Conservation (phyloP, 2,888 invertebrate species). For the Pogonocherus hispidulus region DNA sequence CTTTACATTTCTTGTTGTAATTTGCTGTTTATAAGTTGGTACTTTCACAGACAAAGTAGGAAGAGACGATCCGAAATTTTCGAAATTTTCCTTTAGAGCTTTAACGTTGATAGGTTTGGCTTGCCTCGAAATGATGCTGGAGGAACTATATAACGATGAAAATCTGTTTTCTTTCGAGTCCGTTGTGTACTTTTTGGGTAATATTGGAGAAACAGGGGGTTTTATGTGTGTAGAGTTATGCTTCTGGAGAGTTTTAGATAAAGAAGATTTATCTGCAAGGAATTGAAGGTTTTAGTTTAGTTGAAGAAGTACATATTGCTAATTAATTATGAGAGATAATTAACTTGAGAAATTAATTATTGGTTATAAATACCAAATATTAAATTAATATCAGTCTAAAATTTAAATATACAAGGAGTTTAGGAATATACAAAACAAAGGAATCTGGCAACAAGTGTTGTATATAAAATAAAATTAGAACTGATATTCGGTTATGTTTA, state of each 20-base stretch:
- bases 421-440: too few species aligned
- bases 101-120: slow-evolving; percentile 68
- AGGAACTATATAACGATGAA: slow-evolving; percentile 31
- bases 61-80: slow-evolving; percentile 60
- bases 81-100: slow-evolving; percentile 74
- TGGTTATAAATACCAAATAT: too few species aligned
- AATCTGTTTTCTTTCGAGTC: slow-evolving; percentile 29
- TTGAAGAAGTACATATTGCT: too few species aligned
- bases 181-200: background rate
- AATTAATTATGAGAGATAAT: too few species aligned
- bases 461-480: too few species aligned
- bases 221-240: background rate
- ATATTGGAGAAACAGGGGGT: background rate
- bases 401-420: too few species aligned
- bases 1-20: slow-evolving; percentile 48
- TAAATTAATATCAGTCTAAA: too few species aligned
- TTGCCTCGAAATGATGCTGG: slow-evolving; percentile 33
- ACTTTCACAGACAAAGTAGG: slow-evolving; percentile 46
- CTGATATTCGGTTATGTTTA: too few species aligned
- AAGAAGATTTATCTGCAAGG: background rate
- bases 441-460: too few species aligned
- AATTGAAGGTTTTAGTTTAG: too few species aligned
- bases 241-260: slow-evolving; percentile 5
- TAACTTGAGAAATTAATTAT: too few species aligned
- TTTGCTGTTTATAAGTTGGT: slow-evolving; percentile 42